A percentile compares a stretch with the other conserved stretches of the same genome.
Evolutionary conservation across 2,797 vertebrate species (phyloP).

Genomic region (Sebastes vulpes): DNA sequence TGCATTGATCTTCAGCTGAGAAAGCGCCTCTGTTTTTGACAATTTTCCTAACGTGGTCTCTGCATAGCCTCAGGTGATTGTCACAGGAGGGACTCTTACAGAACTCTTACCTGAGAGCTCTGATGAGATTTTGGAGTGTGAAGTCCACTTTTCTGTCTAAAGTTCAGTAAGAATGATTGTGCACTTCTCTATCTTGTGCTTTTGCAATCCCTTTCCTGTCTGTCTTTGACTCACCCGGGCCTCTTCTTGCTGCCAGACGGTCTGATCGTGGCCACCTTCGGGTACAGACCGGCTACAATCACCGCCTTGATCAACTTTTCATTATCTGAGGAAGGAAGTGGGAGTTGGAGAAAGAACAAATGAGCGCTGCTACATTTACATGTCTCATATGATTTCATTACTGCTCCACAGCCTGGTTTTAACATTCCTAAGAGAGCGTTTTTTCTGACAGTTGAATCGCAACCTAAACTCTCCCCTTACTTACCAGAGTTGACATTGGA

Average conservation of each 20-base stretch:
- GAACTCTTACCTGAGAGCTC: conserved; percentile 7
- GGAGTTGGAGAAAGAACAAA: neutral
- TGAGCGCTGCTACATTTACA: neutral
- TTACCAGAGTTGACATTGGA: conserved; percentile 96
- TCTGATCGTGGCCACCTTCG: conserved; percentile 97
- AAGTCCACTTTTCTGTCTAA: conserved; percentile 3
- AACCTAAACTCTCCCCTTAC: neutral
- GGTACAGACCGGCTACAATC: conserved; percentile 97
- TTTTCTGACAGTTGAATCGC: neutral
- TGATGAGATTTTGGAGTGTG: conserved; percentile 19
- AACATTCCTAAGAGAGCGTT: neutral
- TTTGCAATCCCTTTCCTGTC: neutral
- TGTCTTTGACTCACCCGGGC: conserved; percentile 89
- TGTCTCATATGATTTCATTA: neutral
- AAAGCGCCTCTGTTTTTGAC: conserved; percentile 32
- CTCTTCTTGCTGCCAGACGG: conserved; percentile 92
- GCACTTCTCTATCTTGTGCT: neutral
- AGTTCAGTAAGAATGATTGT: conserved; percentile 26
- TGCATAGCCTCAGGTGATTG: conserved; percentile 38
- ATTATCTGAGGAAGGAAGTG: conserved; percentile 85
- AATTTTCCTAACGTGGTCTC: conserved; percentile 2
- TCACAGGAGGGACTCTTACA: conserved; percentile 13
- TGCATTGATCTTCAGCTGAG: conserved; percentile 56
- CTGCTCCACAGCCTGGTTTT: neutral
- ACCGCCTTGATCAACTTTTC: conserved; percentile 98